phyloP scores from a whole-genome alignment of 1,140 invertebrate genomes.

The Diprion similis region DNA sequence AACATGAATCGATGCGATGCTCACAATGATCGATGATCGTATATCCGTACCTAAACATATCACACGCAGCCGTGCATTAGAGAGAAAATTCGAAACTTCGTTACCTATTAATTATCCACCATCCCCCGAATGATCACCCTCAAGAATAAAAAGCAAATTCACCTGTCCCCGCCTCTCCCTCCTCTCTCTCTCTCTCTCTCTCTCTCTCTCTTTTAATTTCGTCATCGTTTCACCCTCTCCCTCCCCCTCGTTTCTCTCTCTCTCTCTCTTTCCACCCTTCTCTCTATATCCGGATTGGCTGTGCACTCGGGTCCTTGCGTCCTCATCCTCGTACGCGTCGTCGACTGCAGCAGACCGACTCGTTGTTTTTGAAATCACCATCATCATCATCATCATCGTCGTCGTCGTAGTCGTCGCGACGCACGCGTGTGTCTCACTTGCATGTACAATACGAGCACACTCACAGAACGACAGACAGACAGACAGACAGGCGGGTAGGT shows the following conservation, averaged over 20 bases:
- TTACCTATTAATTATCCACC: too few species aligned
- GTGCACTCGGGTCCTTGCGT: slow-evolving; percentile 42
- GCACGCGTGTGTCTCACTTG: slow-evolving; percentile 27
- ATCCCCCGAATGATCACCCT: too few species aligned
- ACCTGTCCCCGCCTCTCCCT: slow-evolving; percentile 14
- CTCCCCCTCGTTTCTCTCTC: not conserved
- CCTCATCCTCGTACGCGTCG: too few species aligned
- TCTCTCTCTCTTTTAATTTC: slow-evolving; percentile 19
- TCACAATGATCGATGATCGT: too few species aligned
- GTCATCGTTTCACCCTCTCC: slow-evolving; percentile 10
- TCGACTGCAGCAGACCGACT: too few species aligned
- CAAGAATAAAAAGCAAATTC: too few species aligned
- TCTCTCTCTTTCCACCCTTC: slow-evolving; percentile 18
- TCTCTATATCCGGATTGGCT: slow-evolving; percentile 35
- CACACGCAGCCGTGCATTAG: too few species aligned
- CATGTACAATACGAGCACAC: not conserved
- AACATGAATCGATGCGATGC: too few species aligned
- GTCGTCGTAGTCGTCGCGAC: slow-evolving; percentile 26
- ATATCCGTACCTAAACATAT: too few species aligned
- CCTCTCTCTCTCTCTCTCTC: slow-evolving; percentile 35
- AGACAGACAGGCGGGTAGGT: too few species aligned
- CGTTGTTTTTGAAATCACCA: not conserved
- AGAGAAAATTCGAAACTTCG: too few species aligned
- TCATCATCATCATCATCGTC: not conserved
- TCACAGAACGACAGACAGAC: not conserved